These are phyloP conservation scores for Rhaphigaster nebulosa DNA, from an alignment of 2,888 invertebrate genomes.

Conservation along the genomic window DNA sequence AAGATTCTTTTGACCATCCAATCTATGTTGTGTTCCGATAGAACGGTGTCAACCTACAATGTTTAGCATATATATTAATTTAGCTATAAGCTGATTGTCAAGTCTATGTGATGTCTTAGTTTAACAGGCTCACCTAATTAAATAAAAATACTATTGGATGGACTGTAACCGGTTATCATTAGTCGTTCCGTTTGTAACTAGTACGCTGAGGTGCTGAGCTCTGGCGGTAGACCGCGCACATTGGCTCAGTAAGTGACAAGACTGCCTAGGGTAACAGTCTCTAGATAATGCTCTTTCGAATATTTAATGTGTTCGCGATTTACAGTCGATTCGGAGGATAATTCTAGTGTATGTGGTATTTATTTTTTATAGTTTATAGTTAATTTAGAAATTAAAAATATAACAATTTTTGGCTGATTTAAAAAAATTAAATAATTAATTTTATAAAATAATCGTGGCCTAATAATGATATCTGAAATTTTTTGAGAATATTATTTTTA, in stretches of 20 bases:
- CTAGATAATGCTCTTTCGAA: background rate
- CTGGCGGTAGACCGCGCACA: background rate
- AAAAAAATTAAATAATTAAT: background rate
- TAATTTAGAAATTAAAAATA: background rate
- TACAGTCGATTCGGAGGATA: background rate
- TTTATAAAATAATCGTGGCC: background rate
- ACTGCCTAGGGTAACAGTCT: background rate
- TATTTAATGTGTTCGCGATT: background rate
- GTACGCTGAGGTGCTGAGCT: background rate
- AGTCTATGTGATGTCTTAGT: too few species aligned
- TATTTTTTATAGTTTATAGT: background rate
- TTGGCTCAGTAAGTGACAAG: slow-evolving; percentile 12
- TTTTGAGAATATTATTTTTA: background rate
- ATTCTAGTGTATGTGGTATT: slow-evolving; percentile 1
- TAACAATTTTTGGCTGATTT: background rate
- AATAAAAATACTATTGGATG: too few species aligned
- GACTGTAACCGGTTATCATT: background rate
- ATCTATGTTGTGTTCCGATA: too few species aligned
- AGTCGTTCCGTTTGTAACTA: background rate
- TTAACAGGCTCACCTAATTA: too few species aligned
- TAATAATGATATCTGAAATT: background rate
- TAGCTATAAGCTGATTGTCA: too few species aligned
- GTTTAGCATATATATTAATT: too few species aligned
- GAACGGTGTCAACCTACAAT: too few species aligned
- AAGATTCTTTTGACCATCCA: too few species aligned